Conservation (phyloP, 2,888 invertebrate species). For the Thumatha senex region DNA sequence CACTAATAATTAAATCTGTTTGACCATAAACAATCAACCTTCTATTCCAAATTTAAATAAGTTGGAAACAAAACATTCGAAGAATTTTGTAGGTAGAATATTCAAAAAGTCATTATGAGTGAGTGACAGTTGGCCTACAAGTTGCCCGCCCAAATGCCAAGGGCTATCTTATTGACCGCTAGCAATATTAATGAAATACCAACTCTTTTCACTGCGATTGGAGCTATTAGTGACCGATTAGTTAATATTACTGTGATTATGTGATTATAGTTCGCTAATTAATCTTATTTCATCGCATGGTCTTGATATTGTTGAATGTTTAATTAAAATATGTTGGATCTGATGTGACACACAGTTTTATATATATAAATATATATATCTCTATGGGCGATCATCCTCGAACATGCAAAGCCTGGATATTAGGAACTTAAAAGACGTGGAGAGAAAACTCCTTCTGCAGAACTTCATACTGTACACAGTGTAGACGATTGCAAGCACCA, state of each 20-base stretch:
- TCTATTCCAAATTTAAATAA: background rate
- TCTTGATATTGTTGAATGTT: no score
- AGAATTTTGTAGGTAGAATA: slow-evolving; percentile 35
- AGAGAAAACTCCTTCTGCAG: no score
- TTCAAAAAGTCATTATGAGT: slow-evolving; percentile 31
- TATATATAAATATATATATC: no score
- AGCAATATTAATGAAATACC: slow-evolving; percentile 29
- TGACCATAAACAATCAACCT: no score
- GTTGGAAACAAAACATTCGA: slow-evolving; percentile 15
- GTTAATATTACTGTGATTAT: background rate
- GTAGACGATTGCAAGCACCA: no score
- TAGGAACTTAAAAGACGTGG: no score
- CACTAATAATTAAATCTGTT: no score
- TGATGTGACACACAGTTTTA: no score
- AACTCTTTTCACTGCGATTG: slow-evolving; percentile 24
- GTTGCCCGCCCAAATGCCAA: slow-evolving; percentile 35
- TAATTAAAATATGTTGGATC: no score
- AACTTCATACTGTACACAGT: no score
- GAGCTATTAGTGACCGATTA: slow-evolving; percentile 3
- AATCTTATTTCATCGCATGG: background rate
- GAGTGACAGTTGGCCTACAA: slow-evolving; percentile 11
- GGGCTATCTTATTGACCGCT: slow-evolving; percentile 34
- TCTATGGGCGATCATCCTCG: no score
- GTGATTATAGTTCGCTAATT: background rate
- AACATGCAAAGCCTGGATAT: no score